Conservation (phyloP, 1,140 invertebrate species). For the Caenorhabditis inopinata region DNA sequence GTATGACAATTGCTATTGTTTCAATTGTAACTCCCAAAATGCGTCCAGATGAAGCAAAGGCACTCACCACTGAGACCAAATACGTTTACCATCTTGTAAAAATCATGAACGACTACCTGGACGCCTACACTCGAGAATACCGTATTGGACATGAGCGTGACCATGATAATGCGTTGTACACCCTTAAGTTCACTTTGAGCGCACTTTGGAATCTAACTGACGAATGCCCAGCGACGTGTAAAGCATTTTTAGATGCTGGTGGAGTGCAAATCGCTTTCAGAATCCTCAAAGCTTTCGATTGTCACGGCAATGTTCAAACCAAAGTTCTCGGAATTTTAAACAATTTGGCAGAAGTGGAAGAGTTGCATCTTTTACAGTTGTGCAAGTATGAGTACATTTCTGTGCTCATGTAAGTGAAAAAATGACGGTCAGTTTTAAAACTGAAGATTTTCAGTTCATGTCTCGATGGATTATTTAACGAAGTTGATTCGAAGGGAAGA, state of each 20-base stretch:
- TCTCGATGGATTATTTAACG: constrained; percentile 2
- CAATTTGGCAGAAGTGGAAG: constrained; percentile 78
- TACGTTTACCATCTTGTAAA: constrained; percentile 77
- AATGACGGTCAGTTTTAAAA: not conserved
- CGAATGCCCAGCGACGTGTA: constrained; percentile 76
- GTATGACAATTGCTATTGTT: constrained; percentile 81
- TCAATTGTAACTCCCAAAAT: constrained; percentile 76
- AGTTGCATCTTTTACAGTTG: constrained; percentile 72
- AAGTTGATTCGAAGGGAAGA: constrained; percentile 69
- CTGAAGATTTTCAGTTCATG: constrained; percentile 11
- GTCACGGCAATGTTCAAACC: constrained; percentile 75
- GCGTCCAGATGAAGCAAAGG: constrained; percentile 76
- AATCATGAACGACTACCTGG: constrained; percentile 73
- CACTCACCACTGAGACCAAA: constrained; percentile 73
- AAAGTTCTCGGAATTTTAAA: constrained; percentile 80
- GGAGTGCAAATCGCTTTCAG: constrained; percentile 76
- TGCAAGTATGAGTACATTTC: constrained; percentile 72
- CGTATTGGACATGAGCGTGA: not conserved
- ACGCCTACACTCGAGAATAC: not conserved
- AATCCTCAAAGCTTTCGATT: constrained; percentile 73
- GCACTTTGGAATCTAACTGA: constrained; percentile 82
- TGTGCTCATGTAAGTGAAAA: constrained; percentile 66
- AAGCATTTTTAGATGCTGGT: constrained; percentile 75
- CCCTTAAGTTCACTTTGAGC: constrained; percentile 79
- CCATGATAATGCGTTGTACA: constrained; percentile 72